Base-by-base conservation (phyloP, 1,140 invertebrate genomes). In the Colletes gigas region DNA sequence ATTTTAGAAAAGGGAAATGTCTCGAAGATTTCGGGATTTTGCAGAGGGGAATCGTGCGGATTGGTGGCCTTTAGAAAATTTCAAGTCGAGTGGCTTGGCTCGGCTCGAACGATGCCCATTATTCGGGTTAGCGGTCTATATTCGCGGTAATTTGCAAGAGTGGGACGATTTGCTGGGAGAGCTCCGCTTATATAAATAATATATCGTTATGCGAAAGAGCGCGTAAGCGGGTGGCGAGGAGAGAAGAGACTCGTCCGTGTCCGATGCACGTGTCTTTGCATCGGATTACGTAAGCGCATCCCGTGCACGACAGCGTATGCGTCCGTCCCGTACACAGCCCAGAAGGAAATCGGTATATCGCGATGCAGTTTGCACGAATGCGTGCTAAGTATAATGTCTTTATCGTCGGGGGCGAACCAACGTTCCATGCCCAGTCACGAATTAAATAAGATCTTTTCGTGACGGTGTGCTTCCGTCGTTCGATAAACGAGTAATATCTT, bases 101-200 rank as follows among this genome's bases (percentile, higher is more conserved):
- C 47, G 17, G 4, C 39, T 19, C 19, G 57, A 65, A 39, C 71
- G 60, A 63, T 57, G 54, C 50, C 71, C 70, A 77, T 84, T 85
- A 73, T 72, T 79, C 78, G 59, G 83, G 84, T 65, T 69, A 67
- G 65, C 73, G 59, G 79, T 80, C 62, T 85, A 80, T 73, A 79
- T 73, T 76, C 47, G 54, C 55, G 55, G 76, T 78, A 83, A 86
- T 87, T 83, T 83, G 72, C 84, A 54, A 81, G 81, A 81, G 73
- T 83, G 66, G 77, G 81, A 83, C 82, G 85, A 87, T 87, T 86
- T 70, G 85, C 77, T 71, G 76, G 70, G 80, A 83, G 83, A 72
- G 67, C 77, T 78, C 76, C 66, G 83, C 86, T 88, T 87, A 85
- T 87, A 87, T 88, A 88, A 88, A 88, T 88, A 88, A 88, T 87